Percentiles rank a stretch among this genome's conserved stretches.
These are phyloP conservation scores for Tachycineta bicolor DNA, from an alignment of 2,113 vertebrate genomes.

Conservation along the genomic window DNA sequence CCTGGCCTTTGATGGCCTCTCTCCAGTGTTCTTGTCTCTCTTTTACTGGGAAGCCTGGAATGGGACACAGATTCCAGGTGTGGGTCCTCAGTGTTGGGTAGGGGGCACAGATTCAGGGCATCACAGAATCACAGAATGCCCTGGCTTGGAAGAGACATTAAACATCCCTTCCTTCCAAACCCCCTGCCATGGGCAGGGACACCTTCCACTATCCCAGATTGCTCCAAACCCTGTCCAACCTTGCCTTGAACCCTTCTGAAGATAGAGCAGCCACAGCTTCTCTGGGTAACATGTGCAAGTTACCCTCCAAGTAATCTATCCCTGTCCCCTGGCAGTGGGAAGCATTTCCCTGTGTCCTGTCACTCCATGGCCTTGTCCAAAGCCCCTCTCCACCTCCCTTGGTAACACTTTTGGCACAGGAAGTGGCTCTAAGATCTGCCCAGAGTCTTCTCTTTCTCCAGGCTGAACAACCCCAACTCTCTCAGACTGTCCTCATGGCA, in stretches of 20 bases:
- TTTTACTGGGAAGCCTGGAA: background rate
- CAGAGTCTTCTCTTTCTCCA: background rate
- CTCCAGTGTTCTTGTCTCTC: background rate
- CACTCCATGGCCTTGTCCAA: background rate
- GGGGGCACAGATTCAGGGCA: too few relatives aligned
- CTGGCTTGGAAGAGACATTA: too few relatives aligned
- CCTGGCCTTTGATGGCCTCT: background rate
- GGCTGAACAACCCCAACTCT: background rate
- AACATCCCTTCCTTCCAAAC: background rate
- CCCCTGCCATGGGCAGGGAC: background rate
- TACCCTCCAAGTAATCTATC: background rate
- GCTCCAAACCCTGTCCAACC: background rate
- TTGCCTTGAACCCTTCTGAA: background rate
- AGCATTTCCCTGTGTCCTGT: background rate
- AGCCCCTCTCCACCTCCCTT: background rate
- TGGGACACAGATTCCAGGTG: background rate
- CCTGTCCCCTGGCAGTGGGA: background rate
- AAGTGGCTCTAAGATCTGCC: background rate
- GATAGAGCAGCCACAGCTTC: background rate
- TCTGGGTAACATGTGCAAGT: background rate
- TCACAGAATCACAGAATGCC: background rate
- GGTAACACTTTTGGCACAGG: background rate
- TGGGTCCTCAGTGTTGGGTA: background rate
- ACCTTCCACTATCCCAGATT: background rate
- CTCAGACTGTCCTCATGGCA: background rate